Conservation (phyloP, 2,113 vertebrate species). For the Corvus hawaiiensis region DNA sequence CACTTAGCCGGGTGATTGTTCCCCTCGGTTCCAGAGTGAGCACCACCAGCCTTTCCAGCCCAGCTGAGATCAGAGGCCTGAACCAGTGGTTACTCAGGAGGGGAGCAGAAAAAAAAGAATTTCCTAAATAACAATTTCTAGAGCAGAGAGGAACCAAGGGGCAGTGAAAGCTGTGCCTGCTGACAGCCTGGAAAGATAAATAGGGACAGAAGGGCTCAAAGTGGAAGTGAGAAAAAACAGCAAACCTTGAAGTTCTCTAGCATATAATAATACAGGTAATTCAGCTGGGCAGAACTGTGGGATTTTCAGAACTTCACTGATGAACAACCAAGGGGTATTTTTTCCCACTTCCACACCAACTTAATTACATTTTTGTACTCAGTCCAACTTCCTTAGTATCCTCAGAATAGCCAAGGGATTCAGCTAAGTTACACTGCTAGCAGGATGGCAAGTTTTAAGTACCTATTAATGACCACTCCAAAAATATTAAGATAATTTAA, state of each 20-base stretch:
- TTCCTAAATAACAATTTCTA: neutral
- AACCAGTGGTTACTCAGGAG: neutral
- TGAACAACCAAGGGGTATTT: neutral
- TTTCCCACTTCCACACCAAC: neutral
- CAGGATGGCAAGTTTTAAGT: neutral
- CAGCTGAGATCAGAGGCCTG: neutral
- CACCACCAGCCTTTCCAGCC: neutral
- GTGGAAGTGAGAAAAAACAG: neutral
- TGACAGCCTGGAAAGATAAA: constrained; percentile 5
- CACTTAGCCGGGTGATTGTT: neutral
- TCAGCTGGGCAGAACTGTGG: neutral
- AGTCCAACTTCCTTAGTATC: neutral
- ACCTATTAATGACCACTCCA: constrained; percentile 28
- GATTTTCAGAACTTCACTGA: neutral
- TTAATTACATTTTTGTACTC: neutral
- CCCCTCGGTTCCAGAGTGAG: neutral
- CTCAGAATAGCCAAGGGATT: neutral
- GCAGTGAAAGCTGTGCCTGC: neutral
- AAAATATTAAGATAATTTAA: constrained; percentile 37
- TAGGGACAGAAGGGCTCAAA: neutral
- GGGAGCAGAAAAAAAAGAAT: neutral
- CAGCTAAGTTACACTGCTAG: neutral
- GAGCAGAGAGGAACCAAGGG: neutral
- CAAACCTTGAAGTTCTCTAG: neutral
- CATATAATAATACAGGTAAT: neutral